Evolutionary conservation across 2,797 vertebrate species (phyloP).

Genomic region (Sebastes itinus): DNA sequence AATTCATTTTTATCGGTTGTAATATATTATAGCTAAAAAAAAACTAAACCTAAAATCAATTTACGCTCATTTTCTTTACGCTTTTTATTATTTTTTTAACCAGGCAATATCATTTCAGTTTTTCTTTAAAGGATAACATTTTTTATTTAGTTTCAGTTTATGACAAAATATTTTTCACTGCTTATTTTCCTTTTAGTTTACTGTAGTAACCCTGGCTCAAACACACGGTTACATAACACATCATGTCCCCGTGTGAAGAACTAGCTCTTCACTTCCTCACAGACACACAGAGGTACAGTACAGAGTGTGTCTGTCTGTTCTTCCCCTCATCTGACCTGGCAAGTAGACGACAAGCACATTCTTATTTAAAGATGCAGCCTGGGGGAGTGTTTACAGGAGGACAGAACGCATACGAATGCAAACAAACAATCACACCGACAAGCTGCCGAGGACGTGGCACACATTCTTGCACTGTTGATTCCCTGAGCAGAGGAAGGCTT

Average conservation of each 20-base stretch:
- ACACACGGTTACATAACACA: not conserved
- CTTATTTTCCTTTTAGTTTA: too few relatives aligned
- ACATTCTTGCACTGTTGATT: not conserved
- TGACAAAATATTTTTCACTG: too few relatives aligned
- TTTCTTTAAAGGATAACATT: too few relatives aligned
- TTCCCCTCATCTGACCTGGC: constrained; percentile 34
- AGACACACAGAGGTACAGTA: not conserved
- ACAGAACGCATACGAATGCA: constrained; percentile 19
- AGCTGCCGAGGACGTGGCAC: constrained; percentile 1
- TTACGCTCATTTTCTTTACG: too few relatives aligned
- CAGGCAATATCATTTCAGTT: too few relatives aligned
- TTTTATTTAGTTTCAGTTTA: too few relatives aligned
- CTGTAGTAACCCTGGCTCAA: not conserved
- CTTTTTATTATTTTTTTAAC: too few relatives aligned
- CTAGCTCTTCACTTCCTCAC: constrained; percentile 1
- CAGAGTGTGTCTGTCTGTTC: not conserved
- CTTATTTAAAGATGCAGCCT: constrained; percentile 36
- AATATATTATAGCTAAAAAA: too few relatives aligned
- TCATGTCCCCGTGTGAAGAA: not conserved
- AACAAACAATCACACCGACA: constrained; percentile 26
- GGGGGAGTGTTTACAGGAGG: constrained; percentile 22
- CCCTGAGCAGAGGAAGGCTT: not conserved
- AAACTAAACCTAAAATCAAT: too few relatives aligned
- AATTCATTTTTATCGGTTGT: too few relatives aligned
- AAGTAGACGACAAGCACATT: constrained; percentile 5